phyloP scores from a whole-genome alignment of 2,113 vertebrate genomes.

The Garra rufa region DNA sequence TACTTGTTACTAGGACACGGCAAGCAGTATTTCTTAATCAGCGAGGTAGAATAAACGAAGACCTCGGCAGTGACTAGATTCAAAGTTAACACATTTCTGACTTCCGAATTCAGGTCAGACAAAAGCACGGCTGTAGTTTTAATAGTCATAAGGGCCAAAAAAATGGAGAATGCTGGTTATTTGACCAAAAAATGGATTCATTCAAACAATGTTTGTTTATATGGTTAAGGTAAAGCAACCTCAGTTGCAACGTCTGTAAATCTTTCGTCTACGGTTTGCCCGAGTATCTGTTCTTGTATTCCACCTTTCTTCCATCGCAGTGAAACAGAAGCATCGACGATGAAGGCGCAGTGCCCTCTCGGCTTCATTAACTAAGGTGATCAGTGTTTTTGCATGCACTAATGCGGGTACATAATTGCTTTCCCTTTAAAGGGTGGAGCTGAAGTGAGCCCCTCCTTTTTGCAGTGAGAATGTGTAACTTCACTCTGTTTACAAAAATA shows the following conservation, averaged over 20 bases:
- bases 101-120: neutral
- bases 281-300: neutral
- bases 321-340: neutral
- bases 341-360: neutral
- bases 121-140: neutral
- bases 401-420: constrained; percentile 33
- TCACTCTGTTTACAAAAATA: constrained; percentile 47
- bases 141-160: neutral
- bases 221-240: neutral
- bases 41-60: constrained; percentile 23
- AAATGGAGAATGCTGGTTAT: constrained; percentile 9
- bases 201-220: neutral
- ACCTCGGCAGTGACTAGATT: constrained; percentile 1
- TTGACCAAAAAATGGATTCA: neutral
- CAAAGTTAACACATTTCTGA: constrained; percentile 25
- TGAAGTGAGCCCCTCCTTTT: constrained; percentile 28
- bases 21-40: constrained; percentile 33
- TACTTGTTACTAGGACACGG: constrained; percentile 48
- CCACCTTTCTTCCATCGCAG: neutral
- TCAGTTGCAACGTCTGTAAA: neutral
- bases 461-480: constrained; percentile 42
- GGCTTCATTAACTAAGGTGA: constrained; percentile 34
- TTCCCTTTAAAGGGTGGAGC: constrained; percentile 38
- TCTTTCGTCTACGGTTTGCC: neutral
- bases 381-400: constrained; percentile 52